phyloP scores from a whole-genome alignment of 1,140 invertebrate genomes.

The Whitmania pigra region DNA sequence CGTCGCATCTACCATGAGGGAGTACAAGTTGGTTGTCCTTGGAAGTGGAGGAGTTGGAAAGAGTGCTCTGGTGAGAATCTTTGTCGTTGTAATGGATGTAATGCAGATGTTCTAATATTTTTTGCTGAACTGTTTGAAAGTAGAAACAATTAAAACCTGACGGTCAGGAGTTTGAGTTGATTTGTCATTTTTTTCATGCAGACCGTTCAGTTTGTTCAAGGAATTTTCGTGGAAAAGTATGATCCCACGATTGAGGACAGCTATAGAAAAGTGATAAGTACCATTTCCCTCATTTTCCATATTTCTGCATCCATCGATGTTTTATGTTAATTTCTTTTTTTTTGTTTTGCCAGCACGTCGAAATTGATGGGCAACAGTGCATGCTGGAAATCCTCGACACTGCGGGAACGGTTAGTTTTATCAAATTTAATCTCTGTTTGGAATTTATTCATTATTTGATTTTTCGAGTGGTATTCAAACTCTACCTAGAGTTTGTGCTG shows the following conservation, averaged over 20 bases:
- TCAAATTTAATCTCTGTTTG: background rate
- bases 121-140: conserved; percentile 95
- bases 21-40: conserved; percentile 59
- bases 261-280: conserved; percentile 43
- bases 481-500: too few species aligned
- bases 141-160: conserved; percentile 36
- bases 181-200: conserved; percentile 29
- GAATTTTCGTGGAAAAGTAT: conserved; percentile 99
- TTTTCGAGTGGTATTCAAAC: too few species aligned
- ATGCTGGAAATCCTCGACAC: conserved; percentile 99
- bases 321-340: background rate
- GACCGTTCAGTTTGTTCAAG: conserved; percentile 94
- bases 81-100: conserved; percentile 76
- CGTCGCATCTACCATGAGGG: conserved; percentile 18
- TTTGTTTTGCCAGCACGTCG: conserved; percentile 59
- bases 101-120: conserved; percentile 97
- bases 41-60: conserved; percentile 97
- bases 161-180: background rate
- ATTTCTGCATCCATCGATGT: background rate
- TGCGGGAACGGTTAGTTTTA: conserved; percentile 70
- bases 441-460: too few species aligned
- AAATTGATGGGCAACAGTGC: conserved; percentile 96
- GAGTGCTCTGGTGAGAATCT: conserved; percentile 54
- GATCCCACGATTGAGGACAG: conserved; percentile 89
- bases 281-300: conserved; percentile 8